These are phyloP conservation scores for Drosophila virilis DNA, from an alignment of 1,140 invertebrate genomes.

Conservation along the genomic window DNA sequence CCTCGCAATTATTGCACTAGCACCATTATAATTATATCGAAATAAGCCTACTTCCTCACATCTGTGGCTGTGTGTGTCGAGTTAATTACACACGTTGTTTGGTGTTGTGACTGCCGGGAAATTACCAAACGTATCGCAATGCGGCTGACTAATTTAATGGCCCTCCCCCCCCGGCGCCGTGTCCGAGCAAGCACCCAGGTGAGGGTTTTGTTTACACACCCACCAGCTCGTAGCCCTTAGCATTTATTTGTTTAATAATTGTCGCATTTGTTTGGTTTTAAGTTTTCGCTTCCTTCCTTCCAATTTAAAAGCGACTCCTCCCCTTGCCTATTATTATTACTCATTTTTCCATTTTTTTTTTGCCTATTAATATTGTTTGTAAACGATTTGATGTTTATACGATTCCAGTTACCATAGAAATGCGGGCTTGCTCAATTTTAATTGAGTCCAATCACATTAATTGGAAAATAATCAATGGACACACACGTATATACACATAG, in stretches of 20 bases:
- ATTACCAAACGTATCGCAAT: slow-evolving; percentile 46
- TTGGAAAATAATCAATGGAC: background rate
- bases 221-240: background rate
- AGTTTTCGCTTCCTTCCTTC: background rate
- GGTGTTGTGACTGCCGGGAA: slow-evolving; percentile 36
- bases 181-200: background rate
- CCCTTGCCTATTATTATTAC: background rate
- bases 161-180: too few species aligned
- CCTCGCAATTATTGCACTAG: slow-evolving; percentile 32
- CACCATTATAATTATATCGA: slow-evolving; percentile 13
- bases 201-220: slow-evolving; percentile 7
- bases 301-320: background rate
- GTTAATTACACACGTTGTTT: slow-evolving; percentile 43
- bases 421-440: slow-evolving; percentile 29
- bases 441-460: slow-evolving; percentile 9
- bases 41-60: slow-evolving; percentile 5
- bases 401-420: background rate
- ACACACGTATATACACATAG: background rate
- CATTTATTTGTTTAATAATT: slow-evolving; percentile 12
- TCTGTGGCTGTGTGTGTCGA: slow-evolving; percentile 5
- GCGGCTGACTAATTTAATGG: slow-evolving; percentile 37
- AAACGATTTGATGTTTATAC: background rate
- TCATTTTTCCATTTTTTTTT: background rate
- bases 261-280: slow-evolving; percentile 18
- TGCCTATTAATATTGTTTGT: background rate